Base-by-base conservation (phyloP, 1,140 invertebrate species). In the Philopotamus ludificatus region DNA sequence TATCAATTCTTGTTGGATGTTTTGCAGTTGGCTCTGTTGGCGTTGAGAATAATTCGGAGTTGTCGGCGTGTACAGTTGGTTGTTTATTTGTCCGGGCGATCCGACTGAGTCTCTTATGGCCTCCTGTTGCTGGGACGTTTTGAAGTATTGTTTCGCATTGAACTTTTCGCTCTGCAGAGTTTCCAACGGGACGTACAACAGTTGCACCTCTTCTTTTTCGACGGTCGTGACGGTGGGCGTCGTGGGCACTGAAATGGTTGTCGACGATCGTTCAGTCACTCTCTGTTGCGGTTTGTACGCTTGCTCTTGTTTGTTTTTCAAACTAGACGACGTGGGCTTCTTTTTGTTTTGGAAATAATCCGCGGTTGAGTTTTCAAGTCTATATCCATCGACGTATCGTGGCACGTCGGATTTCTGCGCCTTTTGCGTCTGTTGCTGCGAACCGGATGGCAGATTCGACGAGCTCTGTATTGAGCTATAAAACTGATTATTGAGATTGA, bases 181-280 rank as follows among this genome's bases (percentile, higher is more conserved):
- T 72, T 93, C 89, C 25, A 90, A 80, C 10, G 90, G 90, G 1
- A 93, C 89, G 71, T 92, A 93, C 0, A 92, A 77, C 45, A 92
- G 72, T 73, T 92, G 89, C 12, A 92, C 85, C 78, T 89, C 85
- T 76, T 87, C 86, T 72, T 82, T 81, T 73, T 84, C 81, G 12
- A 70, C 64, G 20, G 67, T 70, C 12, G 63, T 70, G 45, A 63
- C 55, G 28, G 67, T 49, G 49, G 68, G 61, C 39, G 51, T 51
- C 25, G 59, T 70, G 12, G 61, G 63, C 64, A 54, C 57, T 9
- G 58, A 69, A 66, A 49, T 71, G 62, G 41, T 59, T 7, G 45
- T 34, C 42, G 69, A 8, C 71, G 65, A 63, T 54, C 66, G 57
- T 49, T 66, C 66, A 76, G 79, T 21, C 70, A 60, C 68, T 74